These are phyloP conservation scores for Anoplius nigerrimus DNA, from an alignment of 2,888 invertebrate genomes.

Conservation along the genomic window DNA sequence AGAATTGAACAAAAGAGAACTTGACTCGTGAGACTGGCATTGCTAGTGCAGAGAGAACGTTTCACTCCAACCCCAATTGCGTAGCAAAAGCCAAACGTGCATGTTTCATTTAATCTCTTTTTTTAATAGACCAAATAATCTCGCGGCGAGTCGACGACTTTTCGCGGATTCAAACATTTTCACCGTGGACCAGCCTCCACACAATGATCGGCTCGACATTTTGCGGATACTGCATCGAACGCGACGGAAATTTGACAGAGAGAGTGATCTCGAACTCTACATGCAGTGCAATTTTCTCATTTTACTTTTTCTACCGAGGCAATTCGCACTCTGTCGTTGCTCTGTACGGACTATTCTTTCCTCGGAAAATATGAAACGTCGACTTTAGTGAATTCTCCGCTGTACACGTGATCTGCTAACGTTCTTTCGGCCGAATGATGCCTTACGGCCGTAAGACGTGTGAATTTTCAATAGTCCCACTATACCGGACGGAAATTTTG, in stretches of 20 bases:
- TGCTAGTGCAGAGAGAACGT: slow-evolving; percentile 58
- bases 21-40: slow-evolving; percentile 57
- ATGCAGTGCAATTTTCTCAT: too few species aligned
- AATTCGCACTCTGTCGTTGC: too few species aligned
- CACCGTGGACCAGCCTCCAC: slow-evolving; percentile 52
- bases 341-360: background rate
- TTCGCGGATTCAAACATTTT: slow-evolving; percentile 39
- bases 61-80: slow-evolving; percentile 65
- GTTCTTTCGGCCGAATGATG: too few species aligned
- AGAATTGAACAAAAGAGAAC: slow-evolving; percentile 19
- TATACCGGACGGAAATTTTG: background rate
- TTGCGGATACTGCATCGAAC: background rate
- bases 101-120: slow-evolving; percentile 38
- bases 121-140: slow-evolving; percentile 52
- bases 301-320: too few species aligned
- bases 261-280: too few species aligned
- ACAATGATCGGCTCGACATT: slow-evolving; percentile 18
- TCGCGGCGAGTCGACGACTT: slow-evolving; percentile 66
- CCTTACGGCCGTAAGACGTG: too few species aligned
- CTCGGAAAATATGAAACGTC: background rate
- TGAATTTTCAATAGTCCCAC: too few species aligned
- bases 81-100: slow-evolving; percentile 69
- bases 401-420: too few species aligned
- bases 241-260: background rate
- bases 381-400: too few species aligned